phyloP scores from a whole-genome alignment of 2,888 invertebrate genomes.

The Cyclophora albipunctata region DNA sequence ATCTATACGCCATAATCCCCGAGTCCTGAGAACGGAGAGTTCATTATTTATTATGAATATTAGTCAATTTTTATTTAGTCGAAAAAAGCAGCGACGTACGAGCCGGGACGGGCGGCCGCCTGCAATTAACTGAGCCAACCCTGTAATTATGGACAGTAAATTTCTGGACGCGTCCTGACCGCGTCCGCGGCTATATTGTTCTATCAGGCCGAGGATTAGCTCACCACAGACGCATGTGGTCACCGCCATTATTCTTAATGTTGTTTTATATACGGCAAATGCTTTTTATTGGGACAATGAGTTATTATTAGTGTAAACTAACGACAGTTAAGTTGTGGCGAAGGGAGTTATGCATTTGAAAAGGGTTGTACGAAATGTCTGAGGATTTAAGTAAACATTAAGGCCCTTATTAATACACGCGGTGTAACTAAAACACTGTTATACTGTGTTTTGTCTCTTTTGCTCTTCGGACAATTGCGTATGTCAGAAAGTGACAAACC shows the following conservation, averaged over 20 bases:
- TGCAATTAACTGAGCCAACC: slow-evolving; percentile 88
- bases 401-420: no score
- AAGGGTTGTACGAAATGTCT: no score
- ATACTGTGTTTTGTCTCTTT: no score
- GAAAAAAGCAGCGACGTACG: slow-evolving; percentile 62
- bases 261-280: background rate
- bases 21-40: slow-evolving; percentile 60
- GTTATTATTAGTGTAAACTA: no score
- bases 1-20: slow-evolving; percentile 61
- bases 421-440: no score
- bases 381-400: no score
- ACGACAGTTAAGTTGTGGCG: no score
- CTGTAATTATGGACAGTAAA: slow-evolving; percentile 91
- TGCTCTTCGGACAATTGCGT: no score
- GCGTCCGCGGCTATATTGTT: slow-evolving; percentile 58
- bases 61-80: slow-evolving; percentile 75
- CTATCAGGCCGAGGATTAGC: slow-evolving; percentile 65
- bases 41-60: slow-evolving; percentile 76
- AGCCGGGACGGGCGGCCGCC: slow-evolving; percentile 60
- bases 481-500: no score
- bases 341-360: no score
- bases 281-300: no score
- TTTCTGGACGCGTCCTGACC: slow-evolving; percentile 80
- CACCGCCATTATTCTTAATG: slow-evolving; percentile 10
- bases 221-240: slow-evolving; percentile 23